Evolutionary conservation across 2,888 invertebrate species (phyloP).

Genomic region (Dioctria rufipes): DNA sequence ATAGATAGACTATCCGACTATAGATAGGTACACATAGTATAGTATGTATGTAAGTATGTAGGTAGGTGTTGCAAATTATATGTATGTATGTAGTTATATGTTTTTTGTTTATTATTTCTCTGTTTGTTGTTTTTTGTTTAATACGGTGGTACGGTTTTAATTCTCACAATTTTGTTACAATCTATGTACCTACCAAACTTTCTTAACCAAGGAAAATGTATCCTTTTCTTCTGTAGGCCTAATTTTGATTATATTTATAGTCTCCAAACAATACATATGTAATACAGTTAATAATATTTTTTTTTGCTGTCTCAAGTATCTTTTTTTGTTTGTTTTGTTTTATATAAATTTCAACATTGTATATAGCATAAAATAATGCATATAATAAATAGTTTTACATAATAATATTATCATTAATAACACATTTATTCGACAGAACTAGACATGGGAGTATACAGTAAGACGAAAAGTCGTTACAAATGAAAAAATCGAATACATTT

Average conservation of each 20-base stretch:
- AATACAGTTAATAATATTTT: constrained; percentile 5
- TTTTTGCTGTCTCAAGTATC: not conserved
- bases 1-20: no score
- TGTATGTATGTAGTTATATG: not conserved
- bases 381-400: constrained; percentile 16
- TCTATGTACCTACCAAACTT: not conserved
- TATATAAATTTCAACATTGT: constrained; percentile 18
- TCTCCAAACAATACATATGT: not conserved
- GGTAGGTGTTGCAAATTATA: not conserved
- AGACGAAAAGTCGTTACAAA: not conserved
- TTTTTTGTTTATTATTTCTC: no score
- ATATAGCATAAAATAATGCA: constrained; percentile 23
- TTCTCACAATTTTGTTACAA: not conserved
- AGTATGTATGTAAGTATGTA: no score
- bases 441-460: constrained; percentile 25
- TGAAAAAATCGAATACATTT: not conserved
- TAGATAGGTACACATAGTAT: no score
- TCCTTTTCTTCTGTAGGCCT: constrained; percentile 4
- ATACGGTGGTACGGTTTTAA: constrained; percentile 42
- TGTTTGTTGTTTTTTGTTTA: constrained; percentile 2
- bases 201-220: not conserved
- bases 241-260: constrained; percentile 37
- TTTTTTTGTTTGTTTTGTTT: not conserved
- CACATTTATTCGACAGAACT: constrained; percentile 42
- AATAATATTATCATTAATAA: not conserved